These are phyloP conservation scores for Tromatobia lineatoria DNA, from an alignment of 2,888 invertebrate genomes.

Conservation along the genomic window DNA sequence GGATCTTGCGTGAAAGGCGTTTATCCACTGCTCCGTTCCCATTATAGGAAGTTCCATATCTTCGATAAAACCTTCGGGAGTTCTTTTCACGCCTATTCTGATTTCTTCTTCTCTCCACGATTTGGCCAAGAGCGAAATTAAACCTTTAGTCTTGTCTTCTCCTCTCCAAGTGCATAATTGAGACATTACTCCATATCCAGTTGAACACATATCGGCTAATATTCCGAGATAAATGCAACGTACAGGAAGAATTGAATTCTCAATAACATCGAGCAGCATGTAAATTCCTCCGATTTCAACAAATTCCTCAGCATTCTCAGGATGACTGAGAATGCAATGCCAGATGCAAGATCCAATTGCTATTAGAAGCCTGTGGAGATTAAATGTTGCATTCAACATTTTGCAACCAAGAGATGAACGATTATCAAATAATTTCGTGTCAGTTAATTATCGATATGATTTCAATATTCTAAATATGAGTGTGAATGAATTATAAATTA, in stretches of 20 bases:
- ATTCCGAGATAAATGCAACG: conserved; percentile 83
- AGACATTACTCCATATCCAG: conserved; percentile 79
- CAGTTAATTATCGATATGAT: no score
- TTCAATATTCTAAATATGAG: no score
- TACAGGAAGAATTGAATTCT: conserved; percentile 80
- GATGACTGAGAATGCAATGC: conserved; percentile 81
- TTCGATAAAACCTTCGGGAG: conserved; percentile 80
- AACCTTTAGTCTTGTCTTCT: conserved; percentile 77
- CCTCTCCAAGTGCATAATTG: conserved; percentile 85
- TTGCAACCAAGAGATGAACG: no score
- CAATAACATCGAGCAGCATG: conserved; percentile 84
- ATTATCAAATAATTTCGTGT: no score
- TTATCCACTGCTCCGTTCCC: conserved; percentile 83
- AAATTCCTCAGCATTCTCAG: conserved; percentile 79
- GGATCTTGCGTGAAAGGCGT: conserved; percentile 76
- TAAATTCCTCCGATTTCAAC: conserved; percentile 82
- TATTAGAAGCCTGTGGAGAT: conserved; percentile 80
- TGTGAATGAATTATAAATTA: no score
- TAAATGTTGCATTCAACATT: no score
- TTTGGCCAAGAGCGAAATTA: conserved; percentile 83
- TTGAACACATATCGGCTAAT: conserved; percentile 84
- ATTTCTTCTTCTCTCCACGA: conserved; percentile 85
- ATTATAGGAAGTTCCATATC: conserved; percentile 84
- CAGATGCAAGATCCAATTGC: conserved; percentile 84
- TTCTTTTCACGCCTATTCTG: conserved; percentile 79